Percentiles rank a stretch among this genome's conserved stretches.
These are phyloP conservation scores for Lucilia sericata DNA, from an alignment of 1,140 invertebrate species.

Conservation along the genomic window DNA sequence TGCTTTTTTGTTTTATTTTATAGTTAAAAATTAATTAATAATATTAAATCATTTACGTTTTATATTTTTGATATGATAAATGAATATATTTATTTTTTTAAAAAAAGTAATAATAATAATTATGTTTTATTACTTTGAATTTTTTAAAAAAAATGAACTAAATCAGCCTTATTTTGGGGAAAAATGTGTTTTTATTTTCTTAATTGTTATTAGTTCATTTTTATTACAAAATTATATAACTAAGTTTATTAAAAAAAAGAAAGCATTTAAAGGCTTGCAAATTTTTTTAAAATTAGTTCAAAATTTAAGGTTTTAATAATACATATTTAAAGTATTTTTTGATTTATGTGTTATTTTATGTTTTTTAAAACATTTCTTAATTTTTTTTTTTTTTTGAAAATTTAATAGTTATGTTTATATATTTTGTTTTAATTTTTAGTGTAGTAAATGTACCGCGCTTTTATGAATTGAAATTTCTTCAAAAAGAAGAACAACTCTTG, in stretches of 20 bases:
- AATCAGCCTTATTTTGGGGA: slow-evolving; percentile 43
- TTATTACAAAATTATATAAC: background rate
- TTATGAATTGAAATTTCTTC: slow-evolving; percentile 26
- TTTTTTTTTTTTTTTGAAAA: background rate
- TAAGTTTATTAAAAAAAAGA: background rate
- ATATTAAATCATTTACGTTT: background rate
- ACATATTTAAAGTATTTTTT: background rate
- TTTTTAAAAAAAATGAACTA: slow-evolving; percentile 43
- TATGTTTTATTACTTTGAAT: background rate
- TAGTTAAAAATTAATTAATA: background rate
- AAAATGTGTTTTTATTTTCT: background rate
- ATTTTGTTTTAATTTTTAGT: slow-evolving; percentile 11
- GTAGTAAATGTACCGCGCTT: slow-evolving; percentile 43
- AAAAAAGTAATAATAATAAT: too few species aligned
- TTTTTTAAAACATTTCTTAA: background rate
- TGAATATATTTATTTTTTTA: slow-evolving; percentile 16
- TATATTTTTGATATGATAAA: slow-evolving; percentile 40
- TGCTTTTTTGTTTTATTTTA: background rate
- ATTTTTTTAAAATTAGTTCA: background rate
- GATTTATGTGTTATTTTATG: background rate
- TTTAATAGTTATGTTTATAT: background rate
- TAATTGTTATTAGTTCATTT: slow-evolving; percentile 2
- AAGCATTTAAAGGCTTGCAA: slow-evolving; percentile 6
- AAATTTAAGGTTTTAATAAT: too few species aligned
- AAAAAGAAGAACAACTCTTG: background rate